These are phyloP conservation scores for Platycheirus rosarum DNA, from an alignment of 2,888 invertebrate species.

Conservation along the genomic window DNA sequence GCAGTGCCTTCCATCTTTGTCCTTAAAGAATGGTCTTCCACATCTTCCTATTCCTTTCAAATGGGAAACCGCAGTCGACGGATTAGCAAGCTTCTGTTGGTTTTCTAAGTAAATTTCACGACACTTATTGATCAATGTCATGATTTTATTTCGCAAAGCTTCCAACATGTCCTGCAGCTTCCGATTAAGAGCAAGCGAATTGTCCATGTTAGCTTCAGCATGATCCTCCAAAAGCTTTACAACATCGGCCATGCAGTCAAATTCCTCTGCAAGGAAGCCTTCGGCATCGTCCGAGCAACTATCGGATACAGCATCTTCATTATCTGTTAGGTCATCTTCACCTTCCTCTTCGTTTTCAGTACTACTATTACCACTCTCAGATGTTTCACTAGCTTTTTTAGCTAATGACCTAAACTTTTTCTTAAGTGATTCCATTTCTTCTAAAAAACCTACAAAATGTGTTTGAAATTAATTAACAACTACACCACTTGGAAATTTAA, in stretches of 20 bases:
- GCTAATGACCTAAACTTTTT: not conserved
- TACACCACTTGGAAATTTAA: too few relatives aligned
- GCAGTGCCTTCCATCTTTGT: slow-evolving; percentile 84
- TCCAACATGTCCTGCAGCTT: slow-evolving; percentile 47
- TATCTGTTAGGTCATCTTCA: too few relatives aligned
- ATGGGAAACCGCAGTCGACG: not conserved
- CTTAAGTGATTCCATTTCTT: slow-evolving; percentile 13
- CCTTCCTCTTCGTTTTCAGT: too few relatives aligned
- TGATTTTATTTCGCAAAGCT: slow-evolving; percentile 27
- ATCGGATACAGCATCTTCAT: too few relatives aligned
- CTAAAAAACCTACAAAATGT: too few relatives aligned
- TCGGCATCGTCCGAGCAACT: not conserved
- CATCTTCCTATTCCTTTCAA: slow-evolving; percentile 54
- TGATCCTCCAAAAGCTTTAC: slow-evolving; percentile 34
- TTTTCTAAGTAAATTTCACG: slow-evolving; percentile 54
- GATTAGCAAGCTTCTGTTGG: slow-evolving; percentile 37
- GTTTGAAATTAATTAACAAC: too few relatives aligned
- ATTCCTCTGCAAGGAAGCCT: slow-evolving; percentile 12
- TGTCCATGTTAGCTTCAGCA: slow-evolving; percentile 52
- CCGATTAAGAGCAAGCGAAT: slow-evolving; percentile 48
- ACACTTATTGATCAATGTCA: slow-evolving; percentile 56
- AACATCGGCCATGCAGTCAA: slow-evolving; percentile 38
- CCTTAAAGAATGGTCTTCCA: slow-evolving; percentile 85
- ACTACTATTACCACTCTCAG: slow-evolving; percentile 16
- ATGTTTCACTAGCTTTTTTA: not conserved